Evolutionary conservation across 1,140 invertebrate genomes (phyloP).

Genomic region (Plectrocnemia conspersa): DNA sequence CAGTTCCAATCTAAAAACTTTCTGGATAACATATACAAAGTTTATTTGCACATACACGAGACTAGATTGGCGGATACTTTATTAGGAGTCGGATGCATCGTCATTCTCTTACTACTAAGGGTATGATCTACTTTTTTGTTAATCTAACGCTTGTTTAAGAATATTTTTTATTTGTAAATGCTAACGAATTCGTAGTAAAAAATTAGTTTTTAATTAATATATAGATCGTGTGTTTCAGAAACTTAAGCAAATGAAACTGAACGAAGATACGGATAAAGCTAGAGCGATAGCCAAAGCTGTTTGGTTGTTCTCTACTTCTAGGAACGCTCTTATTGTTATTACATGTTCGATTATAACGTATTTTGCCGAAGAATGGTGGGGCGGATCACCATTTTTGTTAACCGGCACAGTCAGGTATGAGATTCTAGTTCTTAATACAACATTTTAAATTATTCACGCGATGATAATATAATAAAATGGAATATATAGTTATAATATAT

Average conservation of each 20-base stretch:
- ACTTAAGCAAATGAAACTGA: constrained; percentile 56
- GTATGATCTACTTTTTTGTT: too few relatives aligned
- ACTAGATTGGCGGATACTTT: constrained; percentile 61
- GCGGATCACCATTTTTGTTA: constrained; percentile 44
- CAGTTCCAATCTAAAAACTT: constrained; percentile 69
- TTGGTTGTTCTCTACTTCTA: constrained; percentile 71
- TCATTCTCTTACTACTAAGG: constrained; percentile 62
- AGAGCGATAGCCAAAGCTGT: constrained; percentile 56
- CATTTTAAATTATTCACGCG: too few relatives aligned
- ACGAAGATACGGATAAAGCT: constrained; percentile 41
- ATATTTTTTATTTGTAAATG: constrained; percentile 14
- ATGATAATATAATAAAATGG: too few relatives aligned
- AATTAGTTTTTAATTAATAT: too few relatives aligned
- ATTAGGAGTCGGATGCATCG: constrained; percentile 67
- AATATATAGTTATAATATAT: too few relatives aligned
- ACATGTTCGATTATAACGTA: constrained; percentile 62
- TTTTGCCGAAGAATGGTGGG: constrained; percentile 39
- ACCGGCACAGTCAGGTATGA: constrained; percentile 48
- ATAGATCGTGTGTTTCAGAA: constrained; percentile 53
- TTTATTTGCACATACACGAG: constrained; percentile 56
- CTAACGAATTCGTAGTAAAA: too few relatives aligned
- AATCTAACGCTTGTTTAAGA: constrained; percentile 11
- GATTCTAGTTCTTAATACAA: not conserved
- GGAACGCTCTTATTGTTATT: constrained; percentile 76
- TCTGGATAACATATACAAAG: constrained; percentile 62